Percentiles rank a stretch among this genome's conserved stretches.
phyloP scores from a whole-genome alignment of 2,113 vertebrate genomes.

The Athene cunicularia region DNA sequence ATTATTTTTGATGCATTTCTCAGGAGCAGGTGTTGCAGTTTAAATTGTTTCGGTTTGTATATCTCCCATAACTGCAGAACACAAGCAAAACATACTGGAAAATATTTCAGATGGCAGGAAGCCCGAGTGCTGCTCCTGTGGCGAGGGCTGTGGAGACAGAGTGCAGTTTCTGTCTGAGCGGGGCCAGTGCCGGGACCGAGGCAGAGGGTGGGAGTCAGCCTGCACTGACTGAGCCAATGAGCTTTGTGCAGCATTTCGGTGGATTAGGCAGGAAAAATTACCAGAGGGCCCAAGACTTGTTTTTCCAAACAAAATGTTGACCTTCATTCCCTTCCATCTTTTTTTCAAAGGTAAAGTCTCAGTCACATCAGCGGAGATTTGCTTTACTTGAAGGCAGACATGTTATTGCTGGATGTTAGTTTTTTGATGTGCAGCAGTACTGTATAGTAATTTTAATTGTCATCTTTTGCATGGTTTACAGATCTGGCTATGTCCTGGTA shows the following conservation, averaged over 20 bases:
- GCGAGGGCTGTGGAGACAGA: background rate
- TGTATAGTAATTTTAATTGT: background rate
- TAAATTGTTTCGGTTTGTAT: constrained; percentile 49
- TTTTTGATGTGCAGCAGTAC: background rate
- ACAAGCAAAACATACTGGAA: background rate
- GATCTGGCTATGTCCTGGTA: background rate
- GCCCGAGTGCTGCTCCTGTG: background rate
- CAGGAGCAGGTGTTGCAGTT: constrained; percentile 66
- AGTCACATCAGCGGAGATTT: background rate
- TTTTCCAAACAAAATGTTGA: background rate
- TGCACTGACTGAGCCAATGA: background rate
- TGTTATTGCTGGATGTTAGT: background rate
- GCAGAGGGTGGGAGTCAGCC: background rate
- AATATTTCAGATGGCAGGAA: constrained; percentile 8
- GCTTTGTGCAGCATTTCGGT: background rate
- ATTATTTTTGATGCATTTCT: constrained; percentile 75
- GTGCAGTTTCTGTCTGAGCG: background rate
- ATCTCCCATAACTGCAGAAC: constrained; percentile 40
- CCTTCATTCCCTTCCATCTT: background rate
- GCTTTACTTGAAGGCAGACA: background rate
- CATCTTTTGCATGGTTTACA: background rate
- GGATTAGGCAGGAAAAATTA: background rate
- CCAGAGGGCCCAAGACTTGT: background rate
- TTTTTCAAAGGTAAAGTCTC: background rate
- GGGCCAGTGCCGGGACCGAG: background rate